Percentiles rank a stretch among this genome's conserved stretches.
Evolutionary conservation across 2,888 invertebrate genomes (phyloP).

Genomic region (Sesamia inferens): DNA sequence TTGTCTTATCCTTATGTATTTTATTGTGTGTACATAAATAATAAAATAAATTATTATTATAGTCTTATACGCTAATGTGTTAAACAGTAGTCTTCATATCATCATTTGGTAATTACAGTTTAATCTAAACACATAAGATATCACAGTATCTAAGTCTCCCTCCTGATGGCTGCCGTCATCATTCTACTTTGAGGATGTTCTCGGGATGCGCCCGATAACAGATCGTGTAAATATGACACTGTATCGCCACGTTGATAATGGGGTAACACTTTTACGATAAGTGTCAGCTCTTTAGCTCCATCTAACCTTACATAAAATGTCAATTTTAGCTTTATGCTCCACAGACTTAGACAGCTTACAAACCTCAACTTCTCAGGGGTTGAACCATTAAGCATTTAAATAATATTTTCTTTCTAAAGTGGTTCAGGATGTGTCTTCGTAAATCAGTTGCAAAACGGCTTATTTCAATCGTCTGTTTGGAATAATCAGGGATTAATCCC

Average conservation of each 20-base stretch:
- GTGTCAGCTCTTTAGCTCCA: constrained; percentile 21
- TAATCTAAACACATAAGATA: constrained; percentile 44
- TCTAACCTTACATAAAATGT: not conserved
- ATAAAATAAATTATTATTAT: constrained; percentile 3
- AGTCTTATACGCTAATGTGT: not conserved
- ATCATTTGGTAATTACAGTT: constrained; percentile 18
- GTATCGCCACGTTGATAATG: constrained; percentile 28
- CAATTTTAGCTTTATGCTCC: not conserved
- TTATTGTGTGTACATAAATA: no score
- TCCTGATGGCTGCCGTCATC: constrained; percentile 30
- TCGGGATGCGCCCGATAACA: constrained; percentile 31
- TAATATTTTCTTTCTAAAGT: not conserved
- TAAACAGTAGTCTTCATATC: constrained; percentile 4
- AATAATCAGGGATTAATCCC: not conserved
- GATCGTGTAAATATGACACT: constrained; percentile 21
- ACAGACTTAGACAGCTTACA: not conserved
- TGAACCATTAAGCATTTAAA: not conserved
- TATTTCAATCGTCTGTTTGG: not conserved
- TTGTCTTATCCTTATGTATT: no score
- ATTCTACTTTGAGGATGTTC: constrained; percentile 7
- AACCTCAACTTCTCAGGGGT: not conserved
- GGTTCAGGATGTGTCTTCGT: not conserved
- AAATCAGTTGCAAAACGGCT: not conserved
- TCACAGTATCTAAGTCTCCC: constrained; percentile 29
- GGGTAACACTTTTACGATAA: constrained; percentile 43